phyloP scores from a whole-genome alignment of 35 echinoderm and acorn worm species.

The Hemicentrotus pulcherrimus region DNA sequence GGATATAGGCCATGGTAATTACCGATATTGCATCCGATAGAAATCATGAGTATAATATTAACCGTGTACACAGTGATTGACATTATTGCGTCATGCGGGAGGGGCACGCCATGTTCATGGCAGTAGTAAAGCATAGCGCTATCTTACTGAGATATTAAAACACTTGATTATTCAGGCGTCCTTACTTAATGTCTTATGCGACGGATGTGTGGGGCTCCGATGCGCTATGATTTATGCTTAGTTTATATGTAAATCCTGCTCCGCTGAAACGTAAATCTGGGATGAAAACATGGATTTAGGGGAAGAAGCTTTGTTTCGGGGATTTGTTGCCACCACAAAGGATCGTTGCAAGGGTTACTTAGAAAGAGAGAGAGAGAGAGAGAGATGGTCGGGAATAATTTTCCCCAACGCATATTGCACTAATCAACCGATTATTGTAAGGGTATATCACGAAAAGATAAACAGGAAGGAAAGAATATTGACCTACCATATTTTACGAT shows the following conservation, averaged over 20 bases:
- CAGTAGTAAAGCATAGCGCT: neutral
- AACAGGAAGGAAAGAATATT: neutral
- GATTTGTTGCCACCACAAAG: neutral
- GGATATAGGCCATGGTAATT: constrained; percentile 3
- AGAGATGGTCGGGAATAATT: neutral
- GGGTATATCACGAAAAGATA: neutral
- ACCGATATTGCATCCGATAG: neutral
- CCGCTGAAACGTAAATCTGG: neutral
- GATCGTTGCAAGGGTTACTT: neutral
- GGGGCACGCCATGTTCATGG: no score
- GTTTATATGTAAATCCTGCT: neutral
- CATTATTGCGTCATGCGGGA: no score
- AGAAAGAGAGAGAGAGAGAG: neutral
- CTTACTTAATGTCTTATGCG: neutral
- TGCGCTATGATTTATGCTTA: neutral
- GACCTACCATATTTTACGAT: neutral
- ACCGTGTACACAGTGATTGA: neutral
- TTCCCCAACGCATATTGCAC: neutral
- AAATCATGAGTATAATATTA: neutral
- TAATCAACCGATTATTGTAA: neutral
- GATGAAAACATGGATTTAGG: neutral
- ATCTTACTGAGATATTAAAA: constrained; percentile 8
- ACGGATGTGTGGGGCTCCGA: neutral
- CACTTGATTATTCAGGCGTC: neutral
- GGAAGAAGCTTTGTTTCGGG: neutral